A percentile compares a stretch with the other conserved stretches of the same genome.
Evolutionary conservation across 2,797 vertebrate genomes (phyloP).

Genomic region (Mionectes olivaceus): DNA sequence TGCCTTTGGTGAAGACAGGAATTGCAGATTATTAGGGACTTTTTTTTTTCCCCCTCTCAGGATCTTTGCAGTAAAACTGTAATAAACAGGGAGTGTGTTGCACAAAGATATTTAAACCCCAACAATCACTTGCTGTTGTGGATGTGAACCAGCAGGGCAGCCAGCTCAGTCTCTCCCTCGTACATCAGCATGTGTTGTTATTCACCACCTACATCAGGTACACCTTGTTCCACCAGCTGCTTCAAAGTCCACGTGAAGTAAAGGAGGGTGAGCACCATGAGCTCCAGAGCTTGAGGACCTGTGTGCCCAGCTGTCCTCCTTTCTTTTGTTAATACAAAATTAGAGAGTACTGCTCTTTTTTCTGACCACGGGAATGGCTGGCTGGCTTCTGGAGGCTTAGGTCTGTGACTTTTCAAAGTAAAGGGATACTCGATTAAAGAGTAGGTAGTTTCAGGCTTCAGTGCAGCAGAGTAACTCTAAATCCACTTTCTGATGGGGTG

Average conservation of each 20-base stretch:
- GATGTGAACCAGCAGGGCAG: not conserved
- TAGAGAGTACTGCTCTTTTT: not conserved
- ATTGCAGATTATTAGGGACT: not conserved
- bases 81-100: not conserved
- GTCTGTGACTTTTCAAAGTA: not conserved
- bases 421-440: not conserved
- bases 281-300: not conserved
- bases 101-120: not conserved
- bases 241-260: not conserved
- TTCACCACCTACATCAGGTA: not conserved
- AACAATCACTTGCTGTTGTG: not conserved
- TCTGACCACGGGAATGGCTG: not conserved
- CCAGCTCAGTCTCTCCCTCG: not conserved
- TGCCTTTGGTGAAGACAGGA: not conserved
- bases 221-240: not conserved
- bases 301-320: not conserved
- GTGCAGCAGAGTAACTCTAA: not conserved
- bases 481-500: not conserved
- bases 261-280: not conserved
- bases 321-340: not conserved
- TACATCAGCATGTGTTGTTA: not conserved
- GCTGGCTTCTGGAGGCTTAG: not conserved
- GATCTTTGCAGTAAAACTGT: not conserved
- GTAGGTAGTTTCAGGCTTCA: not conserved
- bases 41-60: not conserved